Conservation (phyloP, 2,797 vertebrate genomes). For the Pristis pectinata region DNA sequence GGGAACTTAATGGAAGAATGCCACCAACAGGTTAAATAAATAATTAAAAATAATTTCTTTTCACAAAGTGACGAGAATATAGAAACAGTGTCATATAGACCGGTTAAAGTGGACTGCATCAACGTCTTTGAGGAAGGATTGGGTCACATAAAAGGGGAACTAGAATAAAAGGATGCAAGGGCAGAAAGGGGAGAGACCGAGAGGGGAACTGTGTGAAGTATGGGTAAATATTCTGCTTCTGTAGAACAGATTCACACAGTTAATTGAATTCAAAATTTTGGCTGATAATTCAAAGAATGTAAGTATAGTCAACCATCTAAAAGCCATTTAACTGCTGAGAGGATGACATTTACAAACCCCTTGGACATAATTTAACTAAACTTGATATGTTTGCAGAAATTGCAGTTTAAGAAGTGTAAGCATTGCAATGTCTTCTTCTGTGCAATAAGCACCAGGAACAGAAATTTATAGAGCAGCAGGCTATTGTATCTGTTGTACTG, state of each 20-base stretch:
- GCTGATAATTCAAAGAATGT: background rate
- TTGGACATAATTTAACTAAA: slow-evolving; percentile 26
- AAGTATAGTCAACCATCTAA: background rate
- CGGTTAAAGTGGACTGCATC: background rate
- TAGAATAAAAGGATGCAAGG: background rate
- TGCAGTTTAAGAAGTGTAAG: slow-evolving; percentile 45
- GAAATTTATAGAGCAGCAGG: background rate
- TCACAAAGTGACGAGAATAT: background rate
- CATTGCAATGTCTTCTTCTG: slow-evolving; percentile 43
- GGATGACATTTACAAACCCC: background rate
- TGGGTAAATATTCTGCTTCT: background rate
- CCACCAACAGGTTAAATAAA: background rate
- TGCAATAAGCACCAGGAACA: slow-evolving; percentile 43
- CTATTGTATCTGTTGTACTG: too few relatives aligned
- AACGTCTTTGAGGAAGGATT: background rate
- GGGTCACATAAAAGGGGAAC: background rate
- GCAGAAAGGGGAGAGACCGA: background rate
- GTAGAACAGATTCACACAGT: background rate
- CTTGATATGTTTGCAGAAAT: slow-evolving; percentile 43
- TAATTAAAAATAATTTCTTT: background rate
- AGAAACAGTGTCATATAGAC: background rate
- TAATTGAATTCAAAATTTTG: background rate
- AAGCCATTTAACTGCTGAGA: background rate
- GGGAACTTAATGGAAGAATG: background rate
- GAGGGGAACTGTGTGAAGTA: background rate